Evolutionary conservation across 2,113 vertebrate genomes (phyloP).

Genomic region (Etheostoma spectabile): DNA sequence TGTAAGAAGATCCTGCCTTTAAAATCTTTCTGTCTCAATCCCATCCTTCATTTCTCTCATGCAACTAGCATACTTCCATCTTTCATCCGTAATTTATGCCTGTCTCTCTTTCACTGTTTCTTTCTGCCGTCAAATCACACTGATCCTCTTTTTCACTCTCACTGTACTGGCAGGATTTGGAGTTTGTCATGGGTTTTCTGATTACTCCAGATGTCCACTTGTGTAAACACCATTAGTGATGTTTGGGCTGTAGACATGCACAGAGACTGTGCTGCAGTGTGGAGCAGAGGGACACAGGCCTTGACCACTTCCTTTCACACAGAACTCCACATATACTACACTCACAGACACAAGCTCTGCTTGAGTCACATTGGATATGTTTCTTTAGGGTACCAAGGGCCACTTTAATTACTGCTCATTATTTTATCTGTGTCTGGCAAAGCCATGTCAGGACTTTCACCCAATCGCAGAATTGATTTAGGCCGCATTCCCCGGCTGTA

Average conservation of each 20-base stretch:
- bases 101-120: background rate
- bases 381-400: background rate
- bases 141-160: conserved; percentile 21
- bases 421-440: conserved; percentile 15
- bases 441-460: conserved; percentile 1
- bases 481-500: conserved; percentile 3
- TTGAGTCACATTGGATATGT: conserved; percentile 1
- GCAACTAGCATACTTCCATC: background rate
- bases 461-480: conserved; percentile 5
- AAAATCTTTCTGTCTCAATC: background rate
- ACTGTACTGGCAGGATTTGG: conserved; percentile 40
- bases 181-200: conserved; percentile 56
- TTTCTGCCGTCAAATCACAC: background rate
- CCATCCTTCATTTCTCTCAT: background rate
- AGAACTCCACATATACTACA: conserved; percentile 30
- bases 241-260: conserved; percentile 45
- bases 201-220: conserved; percentile 69
- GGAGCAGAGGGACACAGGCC: conserved; percentile 27
- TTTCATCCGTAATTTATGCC: background rate
- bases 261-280: conserved; percentile 25
- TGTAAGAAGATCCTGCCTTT: conserved; percentile 80
- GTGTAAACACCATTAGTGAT: conserved; percentile 70
- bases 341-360: conserved; percentile 4
- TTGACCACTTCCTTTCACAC: conserved; percentile 54
- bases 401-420: conserved; percentile 26